Base-by-base conservation (phyloP, 2,797 vertebrate species). In the Chelonia mydas region DNA sequence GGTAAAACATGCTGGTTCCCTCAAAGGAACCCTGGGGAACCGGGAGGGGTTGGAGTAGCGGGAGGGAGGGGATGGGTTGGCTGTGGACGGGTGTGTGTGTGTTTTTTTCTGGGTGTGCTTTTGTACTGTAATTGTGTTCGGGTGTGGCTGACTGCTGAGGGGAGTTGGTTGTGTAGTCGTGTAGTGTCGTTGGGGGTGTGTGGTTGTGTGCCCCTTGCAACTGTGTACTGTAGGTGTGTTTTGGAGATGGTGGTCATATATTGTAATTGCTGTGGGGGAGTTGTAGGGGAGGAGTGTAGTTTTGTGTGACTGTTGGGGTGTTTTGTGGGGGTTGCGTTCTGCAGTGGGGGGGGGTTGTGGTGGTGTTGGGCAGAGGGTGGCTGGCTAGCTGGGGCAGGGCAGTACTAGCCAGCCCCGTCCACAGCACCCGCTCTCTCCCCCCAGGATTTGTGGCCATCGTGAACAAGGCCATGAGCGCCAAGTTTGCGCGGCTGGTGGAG, bases 381-480 rank as follows among this genome's bases (percentile, higher is more conserved):
- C 50, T 41, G 81, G n/a, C 13, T 53, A 33, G n/a, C 50, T 23
- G 37, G 10, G 3, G 15, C 2, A n/a, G 8, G 7, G 3, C 6
- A 54, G 51, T 55, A 41, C 11, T 49, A 11, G 31, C 51, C 11
- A 27, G 27, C 76, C 50, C 54, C 6, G 65, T 53, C 85, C 31
- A 3, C 47, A 37, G 25, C 12, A 10, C 45, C 33, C 53, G 12
- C 7, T 12, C 41, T 9, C 49, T 57, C 31, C 1, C 31, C 23
- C 10, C 79, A 99, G 99, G 99, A 90, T 99, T 99, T 6, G 99
- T 99, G 92, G 99, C 99, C 0, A 98, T 99, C 54, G 99, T 99
- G 87, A 99, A 99, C 97, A 99, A 99, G 96, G 98, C 98, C 7
- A 99, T 99, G 99, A 99, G 99, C 5, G 99, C 99, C 79, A 99